Evolutionary conservation across 2,113 vertebrate genomes (phyloP).

Genomic region (Chrysochloris asiatica): DNA sequence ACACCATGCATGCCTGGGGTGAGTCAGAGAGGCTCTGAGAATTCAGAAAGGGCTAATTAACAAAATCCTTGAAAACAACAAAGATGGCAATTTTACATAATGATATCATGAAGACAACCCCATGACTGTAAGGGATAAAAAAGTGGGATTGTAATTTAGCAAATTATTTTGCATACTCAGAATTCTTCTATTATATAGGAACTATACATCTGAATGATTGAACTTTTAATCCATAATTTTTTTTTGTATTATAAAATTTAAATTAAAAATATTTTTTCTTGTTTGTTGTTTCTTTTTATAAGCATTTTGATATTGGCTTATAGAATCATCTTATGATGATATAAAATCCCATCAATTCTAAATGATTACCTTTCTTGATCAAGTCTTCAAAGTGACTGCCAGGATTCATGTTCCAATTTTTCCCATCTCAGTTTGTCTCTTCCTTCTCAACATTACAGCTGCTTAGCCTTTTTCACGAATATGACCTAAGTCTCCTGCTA

Average conservation of each 20-base stretch:
- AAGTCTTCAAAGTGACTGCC: not conserved
- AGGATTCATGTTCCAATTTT: not conserved
- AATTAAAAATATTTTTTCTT: not conserved
- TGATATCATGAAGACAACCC: not conserved
- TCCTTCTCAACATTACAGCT: not conserved
- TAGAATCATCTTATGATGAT: not conserved
- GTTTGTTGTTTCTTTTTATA: not conserved
- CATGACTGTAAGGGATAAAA: not conserved
- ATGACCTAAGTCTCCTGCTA: not conserved
- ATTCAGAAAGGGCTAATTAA: slow-evolving; percentile 58
- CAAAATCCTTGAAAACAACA: slow-evolving; percentile 16
- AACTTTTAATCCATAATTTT: not conserved
- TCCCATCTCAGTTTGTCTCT: too few species aligned
- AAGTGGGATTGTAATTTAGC: not conserved
- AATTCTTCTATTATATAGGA: not conserved
- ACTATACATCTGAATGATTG: not conserved
- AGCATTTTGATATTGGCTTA: not conserved
- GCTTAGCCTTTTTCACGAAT: not conserved
- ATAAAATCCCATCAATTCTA: not conserved
- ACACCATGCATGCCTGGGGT: not conserved
- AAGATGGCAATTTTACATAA: slow-evolving; percentile 49
- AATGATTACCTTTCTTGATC: not conserved
- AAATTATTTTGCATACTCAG: not conserved
- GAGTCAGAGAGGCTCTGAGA: not conserved
- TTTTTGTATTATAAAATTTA: not conserved